phyloP scores from a whole-genome alignment of 2,797 vertebrate species.

The Fringilla coelebs region DNA sequence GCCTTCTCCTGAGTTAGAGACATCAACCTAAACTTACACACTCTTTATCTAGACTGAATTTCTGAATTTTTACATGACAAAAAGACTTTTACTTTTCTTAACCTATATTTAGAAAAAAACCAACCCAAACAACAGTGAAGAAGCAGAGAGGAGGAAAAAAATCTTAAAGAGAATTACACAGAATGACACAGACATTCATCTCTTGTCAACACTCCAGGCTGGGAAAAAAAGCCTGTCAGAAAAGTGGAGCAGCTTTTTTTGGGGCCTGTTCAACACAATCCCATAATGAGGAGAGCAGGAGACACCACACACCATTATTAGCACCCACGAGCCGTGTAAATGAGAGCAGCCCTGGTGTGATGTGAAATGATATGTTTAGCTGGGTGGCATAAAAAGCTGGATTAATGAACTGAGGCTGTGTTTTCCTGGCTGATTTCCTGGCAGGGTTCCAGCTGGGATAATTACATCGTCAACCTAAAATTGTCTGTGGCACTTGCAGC shows the following conservation, averaged over 20 bases:
- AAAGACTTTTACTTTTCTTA: not conserved
- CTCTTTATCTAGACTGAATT: not conserved
- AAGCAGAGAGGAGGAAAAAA: not conserved
- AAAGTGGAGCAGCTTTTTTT: not conserved
- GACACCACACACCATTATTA: not conserved
- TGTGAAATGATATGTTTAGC: not conserved
- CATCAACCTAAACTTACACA: not conserved
- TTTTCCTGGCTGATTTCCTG: conserved; percentile 29
- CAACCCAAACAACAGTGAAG: not conserved
- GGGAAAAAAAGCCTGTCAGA: not conserved
- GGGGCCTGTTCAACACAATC: not conserved
- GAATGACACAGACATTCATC: not conserved
- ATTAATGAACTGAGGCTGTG: conserved; percentile 19
- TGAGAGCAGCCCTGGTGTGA: not conserved
- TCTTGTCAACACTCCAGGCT: not conserved
- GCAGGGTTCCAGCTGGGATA: conserved; percentile 19
- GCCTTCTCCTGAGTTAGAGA: not conserved
- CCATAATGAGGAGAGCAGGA: not conserved
- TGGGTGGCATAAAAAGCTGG: not conserved
- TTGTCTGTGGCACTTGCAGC: not conserved
- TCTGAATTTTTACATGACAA: not conserved
- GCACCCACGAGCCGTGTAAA: not conserved
- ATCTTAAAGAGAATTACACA: not conserved
- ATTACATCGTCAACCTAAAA: not conserved
- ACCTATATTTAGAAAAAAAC: not conserved